Evolutionary conservation across 2,888 invertebrate genomes (phyloP), one percentile per base, ranked within the genome.

Genomic region (Odontothrips loti): DNA sequence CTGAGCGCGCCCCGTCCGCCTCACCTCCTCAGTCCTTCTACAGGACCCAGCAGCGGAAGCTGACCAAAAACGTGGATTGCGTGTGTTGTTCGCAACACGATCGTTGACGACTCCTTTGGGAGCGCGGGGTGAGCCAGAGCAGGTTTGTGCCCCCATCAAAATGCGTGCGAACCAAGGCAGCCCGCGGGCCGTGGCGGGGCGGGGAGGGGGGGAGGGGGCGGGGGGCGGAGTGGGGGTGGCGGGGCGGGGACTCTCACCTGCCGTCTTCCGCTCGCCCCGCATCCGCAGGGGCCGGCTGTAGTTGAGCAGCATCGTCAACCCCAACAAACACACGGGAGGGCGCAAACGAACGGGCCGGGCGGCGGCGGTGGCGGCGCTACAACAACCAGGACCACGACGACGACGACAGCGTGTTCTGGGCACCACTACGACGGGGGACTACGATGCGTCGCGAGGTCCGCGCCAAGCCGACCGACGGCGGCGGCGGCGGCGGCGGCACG

Each of bases 271-370:
- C 68, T 23, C 12, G 10, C 23, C 27, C 68, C 88, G 47, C 23
- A 58, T 47, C 51, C 47, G 43, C 27, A 63, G 79, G 80, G 79
- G 68, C 63, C 79, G 27, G 48, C 29, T 8, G 43, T 79, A 51
- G 23, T 17, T 27, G 10, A 58, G 81, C 2, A 86, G 86, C 47
- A 84, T 90, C 90, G 82, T 86, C 85, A 81, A 89, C 91, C 86
- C 89, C 90, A n/a, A 17, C 15, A 51, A 51, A 51, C 51, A 17
- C 51, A 51, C 51, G 51, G 15, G 17, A 9, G 48, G 10, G 48
- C 3, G 17, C 68, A 68, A 23, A 75, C 27, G 58, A 15, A 15
- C 15, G 20, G 58, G 15, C 10, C 58, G 20, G 51, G 20, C 51
- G 4, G 20, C 51, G 48, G 48, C 48, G 48, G 10, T 6, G 34